Percentiles rank a stretch among this genome's conserved stretches.
Evolutionary conservation across 2,797 vertebrate genomes (phyloP).

Genomic region (Phataginus tetradactyla): DNA sequence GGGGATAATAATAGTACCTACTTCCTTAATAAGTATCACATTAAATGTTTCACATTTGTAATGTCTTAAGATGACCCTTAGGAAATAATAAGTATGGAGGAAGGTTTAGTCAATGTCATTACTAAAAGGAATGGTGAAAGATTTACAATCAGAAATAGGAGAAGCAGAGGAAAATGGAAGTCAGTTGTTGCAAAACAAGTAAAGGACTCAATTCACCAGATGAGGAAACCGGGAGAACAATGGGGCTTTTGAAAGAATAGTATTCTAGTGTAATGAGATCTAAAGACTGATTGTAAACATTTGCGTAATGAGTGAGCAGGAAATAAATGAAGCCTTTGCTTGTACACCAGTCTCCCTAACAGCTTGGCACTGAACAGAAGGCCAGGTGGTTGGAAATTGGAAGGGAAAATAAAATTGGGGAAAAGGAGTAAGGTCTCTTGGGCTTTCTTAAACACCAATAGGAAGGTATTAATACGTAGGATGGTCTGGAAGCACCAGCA

Average conservation of each 20-base stretch:
- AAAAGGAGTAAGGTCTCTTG: neutral
- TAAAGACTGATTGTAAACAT: neutral
- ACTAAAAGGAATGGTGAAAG: neutral
- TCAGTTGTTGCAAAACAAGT: neutral
- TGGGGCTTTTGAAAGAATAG: neutral
- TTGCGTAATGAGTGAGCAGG: neutral
- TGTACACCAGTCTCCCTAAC: neutral
- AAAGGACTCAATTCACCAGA: neutral
- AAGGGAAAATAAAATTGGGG: neutral
- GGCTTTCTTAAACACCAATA: neutral
- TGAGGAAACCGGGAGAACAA: neutral
- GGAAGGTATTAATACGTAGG: neutral
- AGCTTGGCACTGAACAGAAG: neutral
- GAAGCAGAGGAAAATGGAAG: neutral
- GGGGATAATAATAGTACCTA: neutral
- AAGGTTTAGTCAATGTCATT: neutral
- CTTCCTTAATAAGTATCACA: neutral
- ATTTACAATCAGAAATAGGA: neutral
- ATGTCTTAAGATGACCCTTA: neutral
- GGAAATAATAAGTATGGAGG: neutral
- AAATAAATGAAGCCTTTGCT: neutral
- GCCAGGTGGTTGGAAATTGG: neutral
- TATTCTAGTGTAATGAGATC: neutral
- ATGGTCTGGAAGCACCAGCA: neutral
- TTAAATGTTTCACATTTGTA: constrained; percentile 11